Evolutionary conservation across 2,113 vertebrate species (phyloP), one percentile per base, ranked within the genome.

Genomic region (Acanthochromis polyacanthus): DNA sequence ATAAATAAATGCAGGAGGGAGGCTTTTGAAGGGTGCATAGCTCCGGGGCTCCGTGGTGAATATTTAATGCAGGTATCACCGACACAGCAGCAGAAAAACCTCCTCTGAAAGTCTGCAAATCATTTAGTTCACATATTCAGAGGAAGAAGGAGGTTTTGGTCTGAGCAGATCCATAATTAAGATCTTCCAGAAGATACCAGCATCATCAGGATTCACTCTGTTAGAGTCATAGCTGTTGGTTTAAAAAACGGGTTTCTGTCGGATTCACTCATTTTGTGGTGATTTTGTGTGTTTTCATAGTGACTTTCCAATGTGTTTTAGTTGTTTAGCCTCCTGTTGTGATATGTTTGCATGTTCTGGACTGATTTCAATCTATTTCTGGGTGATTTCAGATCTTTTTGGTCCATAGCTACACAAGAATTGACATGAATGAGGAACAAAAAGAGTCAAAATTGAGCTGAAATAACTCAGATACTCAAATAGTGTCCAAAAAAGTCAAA

Each of bases 51-150:
- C 61, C 40, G 52, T 86, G 64, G 75, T 92, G 78, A 89, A 92
- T 93, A 83, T 92, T 93, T 93, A 83, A 93, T 91, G 82, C 71
- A 81, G 84, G 88, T 88, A 91, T 84, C 82, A 79, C 81, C 78
- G 62, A 51, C 73, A 61, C 15, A 62, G 72, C n/a, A 5, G 63
- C 78, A 9, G 68, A 51, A 71, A 84, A 85, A 30, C 73, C 73
- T 80, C 48, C 52, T 50, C 51, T 61, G 79, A 82, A 86, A 71
- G 67, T 77, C n/a, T 7, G 9, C 80, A 76, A 87, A 81, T 85
- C 57, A 73, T 80, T 73, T 40, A 59, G 71, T 40, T 56, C 67
- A 9, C 1, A 36, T 23, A 36, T 38, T 51, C 25, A 12, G 50
- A 25, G 22, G 40, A 20, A 11, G 0, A 15, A 64, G 4, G 78